These are phyloP conservation scores for Eubasilissa splendida DNA, from an alignment of 2,888 invertebrate genomes.

Conservation along the genomic window DNA sequence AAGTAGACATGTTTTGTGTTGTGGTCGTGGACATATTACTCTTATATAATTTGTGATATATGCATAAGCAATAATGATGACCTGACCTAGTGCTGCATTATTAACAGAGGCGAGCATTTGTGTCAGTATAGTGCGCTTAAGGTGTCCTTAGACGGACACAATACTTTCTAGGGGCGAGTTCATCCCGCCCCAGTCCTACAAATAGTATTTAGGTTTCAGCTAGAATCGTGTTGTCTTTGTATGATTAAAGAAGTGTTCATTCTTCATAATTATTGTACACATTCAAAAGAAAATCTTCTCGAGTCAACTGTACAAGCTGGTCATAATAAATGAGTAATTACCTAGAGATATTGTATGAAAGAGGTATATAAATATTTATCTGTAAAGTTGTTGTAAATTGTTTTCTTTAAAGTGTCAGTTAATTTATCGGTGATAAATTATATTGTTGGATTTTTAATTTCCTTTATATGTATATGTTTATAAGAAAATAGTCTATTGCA, in stretches of 20 bases:
- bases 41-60: constrained; percentile 57
- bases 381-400: constrained; percentile 13
- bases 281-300: not conserved
- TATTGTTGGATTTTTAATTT: constrained; percentile 44
- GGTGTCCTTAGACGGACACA: not conserved
- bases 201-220: constrained; percentile 35
- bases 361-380: constrained; percentile 17
- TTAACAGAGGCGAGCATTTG: not conserved
- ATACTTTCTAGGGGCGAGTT: not conserved
- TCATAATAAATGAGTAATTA: constrained; percentile 22
- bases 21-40: constrained; percentile 32
- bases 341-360: not conserved
- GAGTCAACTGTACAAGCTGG: constrained; percentile 29
- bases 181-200: constrained; percentile 21
- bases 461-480: constrained; percentile 38
- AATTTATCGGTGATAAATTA: constrained; percentile 44
- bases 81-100: constrained; percentile 17
- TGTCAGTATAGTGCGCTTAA: constrained; percentile 28
- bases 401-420: constrained; percentile 31
- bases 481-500: constrained; percentile 30
- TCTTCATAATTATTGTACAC: constrained; percentile 15
- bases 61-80: constrained; percentile 57
- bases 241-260: constrained; percentile 12
- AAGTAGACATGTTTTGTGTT: constrained; percentile 37
- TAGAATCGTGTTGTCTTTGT: constrained; percentile 30